A percentile compares a stretch with the other conserved stretches of the same genome.
Evolutionary conservation across 2,888 invertebrate genomes (phyloP).

Genomic region (Micropterix aruncella): DNA sequence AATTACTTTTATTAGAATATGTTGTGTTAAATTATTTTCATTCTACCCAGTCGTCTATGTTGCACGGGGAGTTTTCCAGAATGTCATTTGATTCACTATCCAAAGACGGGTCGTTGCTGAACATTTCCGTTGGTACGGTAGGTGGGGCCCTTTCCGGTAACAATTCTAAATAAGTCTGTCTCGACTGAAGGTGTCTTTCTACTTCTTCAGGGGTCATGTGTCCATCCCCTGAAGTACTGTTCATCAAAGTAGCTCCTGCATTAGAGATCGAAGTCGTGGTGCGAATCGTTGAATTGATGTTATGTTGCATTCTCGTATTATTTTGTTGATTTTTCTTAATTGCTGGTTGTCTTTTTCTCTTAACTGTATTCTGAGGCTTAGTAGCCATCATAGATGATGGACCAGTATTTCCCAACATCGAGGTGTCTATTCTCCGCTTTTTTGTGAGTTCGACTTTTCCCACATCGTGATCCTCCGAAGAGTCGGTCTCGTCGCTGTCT

Average conservation of each 20-base stretch:
- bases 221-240: conserved; percentile 39
- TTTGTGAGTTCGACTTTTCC: conserved; percentile 17
- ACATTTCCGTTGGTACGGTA: conserved; percentile 87
- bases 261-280: conserved; percentile 40
- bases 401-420: conserved; percentile 2
- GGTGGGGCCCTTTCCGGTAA: conserved; percentile 77
- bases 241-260: conserved; percentile 20
- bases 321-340: conserved; percentile 29
- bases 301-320: conserved; percentile 23
- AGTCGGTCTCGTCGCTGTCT: conserved; percentile 87
- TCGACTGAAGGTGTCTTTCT: conserved; percentile 75
- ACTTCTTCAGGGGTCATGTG: conserved; percentile 89
- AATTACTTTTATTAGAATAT: too few species aligned
- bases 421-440: conserved; percentile 17
- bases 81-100: conserved; percentile 80
- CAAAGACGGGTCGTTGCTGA: conserved; percentile 83
- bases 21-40: too few species aligned
- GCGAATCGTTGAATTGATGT: conserved; percentile 29
- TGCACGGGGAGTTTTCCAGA: conserved; percentile 71
- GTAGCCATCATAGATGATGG: conserved; percentile 11
- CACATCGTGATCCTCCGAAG: conserved; percentile 61
- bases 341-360: conserved; percentile 30
- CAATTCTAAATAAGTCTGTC: conserved; percentile 65
- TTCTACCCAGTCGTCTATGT: conserved; percentile 65
- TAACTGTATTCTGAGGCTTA: conserved; percentile 27